Conservation (phyloP, 2,113 vertebrate genomes). For the Laterallus jamaicensis region DNA sequence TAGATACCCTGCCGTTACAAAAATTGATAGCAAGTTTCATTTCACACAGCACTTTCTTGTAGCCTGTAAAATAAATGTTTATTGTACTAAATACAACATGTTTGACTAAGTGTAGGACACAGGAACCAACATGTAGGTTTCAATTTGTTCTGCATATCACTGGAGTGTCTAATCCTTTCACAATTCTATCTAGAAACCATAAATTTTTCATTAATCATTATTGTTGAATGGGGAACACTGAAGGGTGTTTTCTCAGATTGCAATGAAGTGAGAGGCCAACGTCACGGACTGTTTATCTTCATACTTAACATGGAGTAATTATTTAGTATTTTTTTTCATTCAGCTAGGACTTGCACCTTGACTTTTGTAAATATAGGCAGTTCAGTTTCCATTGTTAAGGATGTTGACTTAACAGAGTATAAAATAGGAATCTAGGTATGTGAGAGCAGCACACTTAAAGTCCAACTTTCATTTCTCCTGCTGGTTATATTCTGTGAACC, state of each 20-base stretch:
- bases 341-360: constrained; percentile 9
- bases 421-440: neutral
- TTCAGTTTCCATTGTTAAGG: constrained; percentile 37
- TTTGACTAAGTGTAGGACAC: constrained; percentile 50
- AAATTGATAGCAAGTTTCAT: constrained; percentile 7
- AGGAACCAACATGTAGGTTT: constrained; percentile 53
- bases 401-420: constrained; percentile 50
- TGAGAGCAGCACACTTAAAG: neutral
- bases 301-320: constrained; percentile 37
- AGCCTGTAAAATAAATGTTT: constrained; percentile 36
- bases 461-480: neutral
- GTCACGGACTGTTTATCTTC: constrained; percentile 61
- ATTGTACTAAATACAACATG: constrained; percentile 42
- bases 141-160: constrained; percentile 58
- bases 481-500: neutral
- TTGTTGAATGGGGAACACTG: constrained; percentile 53
- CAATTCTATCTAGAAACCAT: constrained; percentile 39
- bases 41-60: constrained; percentile 13
- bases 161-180: constrained; percentile 56
- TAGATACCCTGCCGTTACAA: neutral
- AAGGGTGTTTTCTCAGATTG: constrained; percentile 64
- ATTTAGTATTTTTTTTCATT: constrained; percentile 15
- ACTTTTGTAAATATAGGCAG: constrained; percentile 52
- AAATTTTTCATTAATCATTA: constrained; percentile 59
- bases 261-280: constrained; percentile 41